These are phyloP conservation scores for Myotis vivesi DNA, from an alignment of 2,797 vertebrate genomes.

Conservation along the genomic window DNA sequence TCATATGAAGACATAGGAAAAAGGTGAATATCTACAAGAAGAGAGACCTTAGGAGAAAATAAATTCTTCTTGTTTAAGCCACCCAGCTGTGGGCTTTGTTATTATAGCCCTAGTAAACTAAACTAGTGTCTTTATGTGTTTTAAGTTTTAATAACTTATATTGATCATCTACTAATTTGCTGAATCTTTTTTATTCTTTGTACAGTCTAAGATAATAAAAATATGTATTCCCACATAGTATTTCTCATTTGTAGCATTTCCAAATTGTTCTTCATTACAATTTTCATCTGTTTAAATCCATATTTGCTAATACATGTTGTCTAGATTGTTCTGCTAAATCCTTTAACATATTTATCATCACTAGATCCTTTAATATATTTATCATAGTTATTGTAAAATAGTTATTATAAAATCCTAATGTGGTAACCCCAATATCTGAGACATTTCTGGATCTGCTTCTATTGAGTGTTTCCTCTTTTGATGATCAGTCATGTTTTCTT, in stretches of 20 bases:
- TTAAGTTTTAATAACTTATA: neutral
- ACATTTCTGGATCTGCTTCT: conserved; percentile 7
- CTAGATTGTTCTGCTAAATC: neutral
- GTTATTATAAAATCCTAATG: neutral
- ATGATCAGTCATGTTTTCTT: neutral
- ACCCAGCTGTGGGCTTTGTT: neutral
- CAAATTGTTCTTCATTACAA: neutral
- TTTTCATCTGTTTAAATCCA: neutral
- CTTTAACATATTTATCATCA: neutral
- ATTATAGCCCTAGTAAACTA: neutral
- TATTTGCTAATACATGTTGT: neutral
- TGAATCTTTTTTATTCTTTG: neutral
- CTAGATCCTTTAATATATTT: neutral
- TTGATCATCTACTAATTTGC: neutral
- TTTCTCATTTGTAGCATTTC: neutral
- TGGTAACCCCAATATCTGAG: neutral
- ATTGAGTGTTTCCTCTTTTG: neutral
- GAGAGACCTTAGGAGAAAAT: neutral
- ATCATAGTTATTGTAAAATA: neutral
- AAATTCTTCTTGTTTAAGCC: neutral
- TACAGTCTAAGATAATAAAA: neutral
- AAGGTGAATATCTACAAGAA: neutral
- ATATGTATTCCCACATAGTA: neutral
- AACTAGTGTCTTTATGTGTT: neutral
- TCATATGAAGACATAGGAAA: neutral